Evolutionary conservation across 2,888 invertebrate species (phyloP), one percentile per base, ranked within the genome.

Genomic region (Encarsia formosa): DNA sequence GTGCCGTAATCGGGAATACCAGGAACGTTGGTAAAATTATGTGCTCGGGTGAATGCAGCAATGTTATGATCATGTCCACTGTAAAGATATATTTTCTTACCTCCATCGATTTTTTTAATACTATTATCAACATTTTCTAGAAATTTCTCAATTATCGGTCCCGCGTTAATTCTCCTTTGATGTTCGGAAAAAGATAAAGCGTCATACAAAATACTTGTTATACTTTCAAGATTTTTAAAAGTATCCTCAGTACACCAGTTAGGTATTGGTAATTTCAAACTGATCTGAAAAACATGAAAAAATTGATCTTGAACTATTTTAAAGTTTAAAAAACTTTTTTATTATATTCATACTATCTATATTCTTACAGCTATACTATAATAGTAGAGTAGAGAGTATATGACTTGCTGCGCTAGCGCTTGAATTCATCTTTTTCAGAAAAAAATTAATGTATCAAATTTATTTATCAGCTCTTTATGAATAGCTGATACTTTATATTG

Each of bases 181-280:
- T 49, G 13, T 1, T 55, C 34, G 0, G 61, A 63, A 5, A 56
- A 50, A 0, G 60, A 58, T 5, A 48, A 45, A 20, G 59, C 53
- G 1, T 60, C 42, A 6, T 61, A 59, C n/a, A 59, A 53, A 0
- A 65, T 35, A 2, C 26, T 20, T 1, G 53, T 32, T 1, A 57
- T 1, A 0, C 56, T 35, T 13, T 57, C 19, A 29, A 65, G 38
- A 5, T 54, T 43, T 5, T 16, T n/a, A 2, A 43, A 56, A 16
- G 60, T 15, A 1, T 60, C 50, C 1, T 61, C 47, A 8, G 61
- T 60, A 8, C 51, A 60, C 65, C 65, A 65, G 8, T 57, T 50
- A 0, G 65, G 65, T 3, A 37, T 8, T n/a, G 24, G 20, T 20
- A 26, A 16, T 3, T 29, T 38, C 26, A 46, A 4, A n/a, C 45